Evolutionary conservation across 2,888 invertebrate genomes (phyloP), one percentile per base, ranked within the genome.

Genomic region (Chrysolina haemoptera): DNA sequence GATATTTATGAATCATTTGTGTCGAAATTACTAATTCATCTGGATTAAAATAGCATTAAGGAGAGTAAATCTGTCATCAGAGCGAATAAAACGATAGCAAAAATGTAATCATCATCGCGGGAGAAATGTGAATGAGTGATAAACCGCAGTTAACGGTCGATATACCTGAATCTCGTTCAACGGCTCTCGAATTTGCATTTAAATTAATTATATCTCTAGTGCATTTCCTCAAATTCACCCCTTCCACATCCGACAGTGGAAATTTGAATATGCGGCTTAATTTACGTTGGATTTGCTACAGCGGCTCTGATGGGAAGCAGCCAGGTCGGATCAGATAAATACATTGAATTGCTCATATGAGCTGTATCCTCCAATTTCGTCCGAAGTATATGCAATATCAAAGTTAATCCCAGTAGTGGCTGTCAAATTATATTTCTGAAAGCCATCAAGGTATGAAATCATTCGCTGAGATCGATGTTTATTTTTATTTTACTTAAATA

Each of bases 201-300:
- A 59, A 59, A 59, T 59, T 59, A 59, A 59, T 59, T 59, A 59
- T 59, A 35, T 59, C 27, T 59, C 59, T 14, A n/a, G 35, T 59
- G 59, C 59, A 59, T 59, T 59, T 59, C 59, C 59, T 59, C 59
- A 59, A 59, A 59, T 35, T 59, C 59, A 59, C 59, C 59, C 35
- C 59, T 59, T 59, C 35, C 16, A 14, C 22, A 35, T 22, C 35
- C 59, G 22, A 14, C 8, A n/a, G 59, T 59, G 59, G 59, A 59
- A 59, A 59, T 59, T 59, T 59, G 59, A 59, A 59, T 59, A 27
- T 59, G 16, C 59, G 35, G 35, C 59, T 16, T 35, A 27, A 59
- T 59, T 59, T 27, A 10, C 27, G 59, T 35, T 27, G 59, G 22
- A 35, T n/a, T 12, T 27, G 59, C 22, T 55, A 55, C 59, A 59